Base-by-base conservation (phyloP, 1,140 invertebrate species). In the Panonychus citri region DNA sequence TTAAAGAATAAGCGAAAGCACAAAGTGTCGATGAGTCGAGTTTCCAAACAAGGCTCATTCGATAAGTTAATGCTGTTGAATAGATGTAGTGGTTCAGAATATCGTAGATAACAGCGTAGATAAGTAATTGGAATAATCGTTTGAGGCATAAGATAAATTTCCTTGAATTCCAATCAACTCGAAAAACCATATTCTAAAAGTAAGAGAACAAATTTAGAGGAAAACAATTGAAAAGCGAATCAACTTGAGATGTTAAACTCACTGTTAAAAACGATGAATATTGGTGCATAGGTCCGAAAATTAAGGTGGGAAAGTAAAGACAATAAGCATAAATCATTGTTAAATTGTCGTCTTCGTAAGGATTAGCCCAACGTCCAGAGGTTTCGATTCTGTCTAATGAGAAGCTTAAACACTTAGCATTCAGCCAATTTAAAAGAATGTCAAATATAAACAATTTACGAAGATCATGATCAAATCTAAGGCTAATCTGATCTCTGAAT, bases 1-100 rank as follows among this genome's bases (percentile, higher is more conserved):
- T 57, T 25, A 64, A 53, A 19, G 58, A 49, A 55, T 61, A 64
- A 21, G 62, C 63, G 21, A 64, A 59, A 8, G 62, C 63, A 52
- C 55, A 57, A 3, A 64, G 37, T 27, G 59, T 28, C 60, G 59
- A 64, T 27, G 53, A 26, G 46, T 59, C 52, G 25, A 63, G 57
- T 19, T 7, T 19, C 26, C 27, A 8, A 1, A 57, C 17, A 25
- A 57, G 7, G 7, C 59, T 39, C 8, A 59, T 57, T 53, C 62
- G 58, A 53, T 55, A 61, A 15, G 57, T 57, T 3, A 64, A 30
- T n/a, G 60, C 39, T 19, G 60, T 57, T 17, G 60, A 61, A 34
- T 62, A 64, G 13, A 63, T 15, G 53, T 52, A 63, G 26, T 62
- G 61, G 2, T 60, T 34, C 0, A 62, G 17, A 10, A 63, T 27